These are phyloP conservation scores for Porites cylindrica DNA, from an alignment of 92 coral and sea anemone genomes.

Conservation along the genomic window DNA sequence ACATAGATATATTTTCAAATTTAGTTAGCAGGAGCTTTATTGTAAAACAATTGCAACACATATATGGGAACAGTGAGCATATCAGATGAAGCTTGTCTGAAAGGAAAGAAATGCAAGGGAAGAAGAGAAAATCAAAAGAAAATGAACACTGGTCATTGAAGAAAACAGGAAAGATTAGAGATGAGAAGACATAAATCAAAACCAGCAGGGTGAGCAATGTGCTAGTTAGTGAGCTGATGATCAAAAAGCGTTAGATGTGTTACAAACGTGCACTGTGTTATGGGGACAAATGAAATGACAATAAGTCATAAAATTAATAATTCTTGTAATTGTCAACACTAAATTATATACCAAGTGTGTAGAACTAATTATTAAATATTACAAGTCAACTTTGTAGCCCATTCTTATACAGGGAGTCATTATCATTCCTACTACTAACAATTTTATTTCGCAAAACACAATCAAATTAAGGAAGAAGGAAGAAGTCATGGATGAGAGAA, in stretches of 20 bases:
- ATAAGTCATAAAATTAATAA: no score
- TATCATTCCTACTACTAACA: no score
- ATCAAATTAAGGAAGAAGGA: no score
- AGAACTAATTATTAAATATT: no score
- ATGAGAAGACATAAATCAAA: neutral
- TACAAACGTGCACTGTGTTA: conserved; percentile 25
- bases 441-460: no score
- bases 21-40: neutral
- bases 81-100: neutral
- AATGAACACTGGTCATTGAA: conserved; percentile 28
- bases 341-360: no score
- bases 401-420: no score
- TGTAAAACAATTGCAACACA: neutral
- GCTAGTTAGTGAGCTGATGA: neutral
- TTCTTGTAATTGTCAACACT: no score
- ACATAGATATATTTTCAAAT: neutral
- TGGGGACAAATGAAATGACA: no score
- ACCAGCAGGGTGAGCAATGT: conserved; percentile 5
- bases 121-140: conserved; percentile 1
- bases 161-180: neutral
- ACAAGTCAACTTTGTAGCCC: no score
- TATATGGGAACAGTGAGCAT: neutral
- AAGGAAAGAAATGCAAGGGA: neutral
- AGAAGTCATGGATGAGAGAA: no score
- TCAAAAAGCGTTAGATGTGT: conserved; percentile 1